Evolutionary conservation across 1,140 invertebrate genomes (phyloP).

Genomic region (Musca domestica): DNA sequence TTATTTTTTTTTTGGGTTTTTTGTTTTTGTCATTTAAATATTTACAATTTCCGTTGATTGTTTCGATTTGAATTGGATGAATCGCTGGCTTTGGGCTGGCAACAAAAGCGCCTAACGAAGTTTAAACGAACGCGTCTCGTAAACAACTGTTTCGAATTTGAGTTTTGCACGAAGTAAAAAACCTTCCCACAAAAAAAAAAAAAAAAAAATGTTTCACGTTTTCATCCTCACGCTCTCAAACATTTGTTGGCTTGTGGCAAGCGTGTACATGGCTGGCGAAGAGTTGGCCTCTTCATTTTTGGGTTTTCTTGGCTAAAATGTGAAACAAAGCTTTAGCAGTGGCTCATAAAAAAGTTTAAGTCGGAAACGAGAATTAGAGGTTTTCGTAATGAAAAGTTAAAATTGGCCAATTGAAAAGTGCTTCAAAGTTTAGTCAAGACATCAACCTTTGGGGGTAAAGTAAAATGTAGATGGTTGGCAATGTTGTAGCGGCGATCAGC

Average conservation of each 20-base stretch:
- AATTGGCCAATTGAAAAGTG: no score
- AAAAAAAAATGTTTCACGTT: not conserved
- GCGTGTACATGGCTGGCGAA: not conserved
- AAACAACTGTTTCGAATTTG: conserved; percentile 35
- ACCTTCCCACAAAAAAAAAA: not conserved
- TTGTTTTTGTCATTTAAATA: no score
- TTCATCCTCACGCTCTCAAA: no score
- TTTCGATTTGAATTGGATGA: no score
- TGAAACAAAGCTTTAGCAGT: not conserved
- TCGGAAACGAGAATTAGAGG: no score
- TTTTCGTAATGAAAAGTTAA: no score
- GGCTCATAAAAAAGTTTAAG: no score
- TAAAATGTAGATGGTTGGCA: not conserved
- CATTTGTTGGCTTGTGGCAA: no score
- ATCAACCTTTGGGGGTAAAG: not conserved
- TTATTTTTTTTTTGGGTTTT: no score
- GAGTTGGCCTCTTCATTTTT: not conserved
- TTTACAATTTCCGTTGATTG: no score
- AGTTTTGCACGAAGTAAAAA: conserved; percentile 21
- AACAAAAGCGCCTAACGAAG: conserved; percentile 29
- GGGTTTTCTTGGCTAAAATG: not conserved
- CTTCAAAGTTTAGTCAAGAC: not conserved
- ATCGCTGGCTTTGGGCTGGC: no score
- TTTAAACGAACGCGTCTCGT: conserved; percentile 39
- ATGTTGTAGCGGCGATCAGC: no score